phyloP scores from a whole-genome alignment of 37 sponge, comb jelly and placozoan species.

The Sycon ciliatum region DNA sequence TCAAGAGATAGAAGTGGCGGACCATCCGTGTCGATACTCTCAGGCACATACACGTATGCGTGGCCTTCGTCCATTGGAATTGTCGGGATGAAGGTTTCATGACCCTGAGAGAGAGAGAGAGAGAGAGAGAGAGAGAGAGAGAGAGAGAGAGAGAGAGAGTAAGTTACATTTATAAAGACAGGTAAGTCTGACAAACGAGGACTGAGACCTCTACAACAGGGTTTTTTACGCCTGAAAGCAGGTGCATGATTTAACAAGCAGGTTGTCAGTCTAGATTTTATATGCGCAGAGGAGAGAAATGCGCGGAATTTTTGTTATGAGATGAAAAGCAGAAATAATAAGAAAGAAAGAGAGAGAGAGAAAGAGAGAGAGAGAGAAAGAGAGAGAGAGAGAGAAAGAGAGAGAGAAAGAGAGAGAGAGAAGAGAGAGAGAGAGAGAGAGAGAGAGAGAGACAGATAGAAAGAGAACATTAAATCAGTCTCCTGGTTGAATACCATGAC shows the following conservation, averaged over 20 bases:
- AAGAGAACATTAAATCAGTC: no score
- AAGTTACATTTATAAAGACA: background rate
- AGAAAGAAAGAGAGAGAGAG: slow-evolving; percentile 11
- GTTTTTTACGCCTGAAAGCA: no score
- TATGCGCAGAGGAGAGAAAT: background rate
- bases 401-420: slow-evolving; percentile 18
- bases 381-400: slow-evolving; percentile 12
- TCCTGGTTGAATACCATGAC: no score
- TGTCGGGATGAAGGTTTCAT: no score
- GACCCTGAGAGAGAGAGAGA: no score
- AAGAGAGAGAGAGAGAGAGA: slow-evolving; percentile 15
- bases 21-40: no score
- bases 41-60: background rate
- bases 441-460: slow-evolving; percentile 26
- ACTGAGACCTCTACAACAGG: no score
- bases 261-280: background rate
- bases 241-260: background rate
- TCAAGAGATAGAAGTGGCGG: no score
- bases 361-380: background rate
- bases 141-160: no score
- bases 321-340: background rate
- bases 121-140: no score
- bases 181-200: background rate
- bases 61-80: background rate
- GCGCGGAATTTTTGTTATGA: background rate